Base-by-base conservation (phyloP, 2,797 vertebrate species). In the Chaetodon trifasciatus region DNA sequence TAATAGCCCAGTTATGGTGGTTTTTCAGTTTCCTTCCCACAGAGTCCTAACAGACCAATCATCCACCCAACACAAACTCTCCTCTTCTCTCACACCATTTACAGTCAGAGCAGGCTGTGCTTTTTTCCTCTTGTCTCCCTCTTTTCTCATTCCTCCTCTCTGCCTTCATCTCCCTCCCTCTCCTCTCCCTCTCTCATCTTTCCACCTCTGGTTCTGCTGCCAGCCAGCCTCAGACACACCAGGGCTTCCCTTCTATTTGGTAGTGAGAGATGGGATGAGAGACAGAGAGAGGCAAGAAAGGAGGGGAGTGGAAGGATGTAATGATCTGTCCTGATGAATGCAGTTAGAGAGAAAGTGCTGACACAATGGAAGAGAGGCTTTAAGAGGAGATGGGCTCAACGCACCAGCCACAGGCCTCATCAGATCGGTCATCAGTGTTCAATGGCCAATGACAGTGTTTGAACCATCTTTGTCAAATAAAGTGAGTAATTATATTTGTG, bases 271-370 rank as follows among this genome's bases (percentile, higher is more conserved):
- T 89, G 86, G 84, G 76, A 88, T 86, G 88, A 90, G 81, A 86
- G 88, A 84, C 77, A 5, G 86, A 75, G 78, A 64, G 56, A 78
- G 81, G 80, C 58, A 68, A 85, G 89, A 81, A 81, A 79, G 90
- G 75, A 81, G 85, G 81, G 69, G 76, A 89, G 80, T 86, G 81
- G 84, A 88, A 86, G 86, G 88, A 92, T 88, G 91, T 92, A 95
- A 95, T 94, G 94, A 94, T 95, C 92, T 85, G 86, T 86, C 78
- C 89, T 94, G 94, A 96, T 95, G 93, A 94, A 94, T 93, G 90
- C 84, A 86, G 93, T 93, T 88, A 87, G 87, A 81, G 80, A 74
- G 87, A 91, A 94, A 94, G 92, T 92, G 94, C 94, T 94, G 92
- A 95, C 72, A 73, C 87, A 72, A 86, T 71, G 62, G 78, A 83